Evolutionary conservation across 2,888 invertebrate genomes (phyloP).

Genomic region (Drosophila stalkeri): DNA sequence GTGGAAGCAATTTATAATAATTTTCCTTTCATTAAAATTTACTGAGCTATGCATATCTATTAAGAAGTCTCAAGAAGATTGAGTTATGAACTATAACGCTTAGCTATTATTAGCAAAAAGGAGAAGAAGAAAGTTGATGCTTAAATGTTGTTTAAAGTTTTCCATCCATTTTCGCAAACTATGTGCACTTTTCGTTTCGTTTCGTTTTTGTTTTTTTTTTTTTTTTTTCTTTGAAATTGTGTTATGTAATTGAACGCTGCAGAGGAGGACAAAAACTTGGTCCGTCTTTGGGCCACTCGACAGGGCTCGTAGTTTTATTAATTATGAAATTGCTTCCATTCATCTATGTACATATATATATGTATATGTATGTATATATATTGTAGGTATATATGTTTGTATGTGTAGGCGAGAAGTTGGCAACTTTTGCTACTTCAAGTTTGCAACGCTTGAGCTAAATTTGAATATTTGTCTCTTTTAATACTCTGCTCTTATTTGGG

Average conservation of each 20-base stretch:
- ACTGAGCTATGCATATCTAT: not conserved
- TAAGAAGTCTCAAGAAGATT: not conserved
- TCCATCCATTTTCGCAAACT: constrained; percentile 25
- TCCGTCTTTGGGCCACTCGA: constrained; percentile 14
- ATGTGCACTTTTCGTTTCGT: constrained; percentile 2
- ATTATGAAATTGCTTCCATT: constrained; percentile 31
- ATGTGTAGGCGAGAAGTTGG: constrained; percentile 2
- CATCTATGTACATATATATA: not conserved
- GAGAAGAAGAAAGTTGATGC: constrained; percentile 13
- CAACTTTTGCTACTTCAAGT: constrained; percentile 13
- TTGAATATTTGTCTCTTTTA: not conserved
- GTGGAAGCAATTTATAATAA: constrained; percentile 1
- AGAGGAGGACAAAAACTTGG: constrained; percentile 32
- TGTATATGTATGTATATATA: not conserved
- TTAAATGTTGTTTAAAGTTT: constrained; percentile 37
- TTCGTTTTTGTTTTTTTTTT: not conserved
- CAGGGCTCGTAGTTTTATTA: constrained; percentile 25
- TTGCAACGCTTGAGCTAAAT: constrained; percentile 10
- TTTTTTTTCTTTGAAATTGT: not conserved
- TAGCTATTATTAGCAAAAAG: constrained; percentile 15
- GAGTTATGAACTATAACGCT: constrained; percentile 19
- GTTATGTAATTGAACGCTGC: constrained; percentile 17
- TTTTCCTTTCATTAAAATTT: not conserved
- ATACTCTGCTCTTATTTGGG: not conserved
- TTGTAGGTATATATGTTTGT: not conserved